phyloP scores from a whole-genome alignment of 2,888 invertebrate genomes.

The Diadegma fenestrale region DNA sequence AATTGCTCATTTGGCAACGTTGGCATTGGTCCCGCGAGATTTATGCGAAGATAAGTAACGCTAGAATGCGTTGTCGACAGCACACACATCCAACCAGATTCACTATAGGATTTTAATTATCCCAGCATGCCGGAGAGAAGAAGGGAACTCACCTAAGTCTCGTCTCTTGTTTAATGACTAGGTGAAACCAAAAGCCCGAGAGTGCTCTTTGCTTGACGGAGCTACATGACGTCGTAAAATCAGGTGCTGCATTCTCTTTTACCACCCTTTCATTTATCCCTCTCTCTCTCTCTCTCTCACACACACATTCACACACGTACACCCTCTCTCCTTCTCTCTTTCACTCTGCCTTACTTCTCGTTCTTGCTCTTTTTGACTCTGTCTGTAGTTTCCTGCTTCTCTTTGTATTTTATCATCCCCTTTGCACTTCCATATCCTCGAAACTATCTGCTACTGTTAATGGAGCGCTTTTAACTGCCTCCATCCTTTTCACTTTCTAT shows the following conservation, averaged over 20 bases:
- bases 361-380: not conserved
- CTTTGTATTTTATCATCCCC: slow-evolving; percentile 16
- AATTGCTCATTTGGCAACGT: slow-evolving; percentile 1
- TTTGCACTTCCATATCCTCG: not conserved
- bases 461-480: slow-evolving; percentile 18
- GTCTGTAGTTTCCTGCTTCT: slow-evolving; percentile 1
- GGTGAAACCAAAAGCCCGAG: slow-evolving; percentile 59
- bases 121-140: not conserved
- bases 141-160: slow-evolving; percentile 30
- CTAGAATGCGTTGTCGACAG: slow-evolving; percentile 19
- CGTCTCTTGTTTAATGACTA: slow-evolving; percentile 59
- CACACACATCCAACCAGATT: slow-evolving; percentile 22
- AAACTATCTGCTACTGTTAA: slow-evolving; percentile 15
- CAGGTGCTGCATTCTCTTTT: slow-evolving; percentile 45
- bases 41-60: slow-evolving; percentile 11
- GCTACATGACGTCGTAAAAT: slow-evolving; percentile 53
- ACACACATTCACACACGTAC: too few relatives aligned
- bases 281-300: slow-evolving; percentile 10
- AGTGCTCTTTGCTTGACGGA: slow-evolving; percentile 52
- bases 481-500: slow-evolving; percentile 7
- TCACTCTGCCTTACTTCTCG: not conserved
- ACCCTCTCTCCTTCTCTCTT: not conserved
- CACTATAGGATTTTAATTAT: slow-evolving; percentile 61
- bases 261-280: slow-evolving; percentile 10
- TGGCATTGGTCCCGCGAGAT: not conserved